These are phyloP conservation scores for Spermophilus dauricus DNA, from an alignment of 2,113 vertebrate genomes.

Conservation along the genomic window DNA sequence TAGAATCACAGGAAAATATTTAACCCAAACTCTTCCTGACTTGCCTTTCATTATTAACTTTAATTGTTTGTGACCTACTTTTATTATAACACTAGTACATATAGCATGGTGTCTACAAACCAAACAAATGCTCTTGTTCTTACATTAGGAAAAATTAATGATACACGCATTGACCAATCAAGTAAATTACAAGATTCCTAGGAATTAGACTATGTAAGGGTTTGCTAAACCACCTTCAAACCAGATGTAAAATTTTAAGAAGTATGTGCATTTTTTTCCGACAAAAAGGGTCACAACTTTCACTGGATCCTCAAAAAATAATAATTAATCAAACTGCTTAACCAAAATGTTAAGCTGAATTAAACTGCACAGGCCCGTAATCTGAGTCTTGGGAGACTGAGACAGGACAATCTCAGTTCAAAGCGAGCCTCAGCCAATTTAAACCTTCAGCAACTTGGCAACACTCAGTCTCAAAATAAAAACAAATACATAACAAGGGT, in stretches of 20 bases:
- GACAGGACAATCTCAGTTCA: too few relatives aligned
- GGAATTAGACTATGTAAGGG: neutral
- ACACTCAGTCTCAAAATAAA: too few relatives aligned
- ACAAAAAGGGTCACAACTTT: neutral
- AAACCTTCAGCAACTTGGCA: too few relatives aligned
- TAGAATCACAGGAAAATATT: constrained; percentile 19
- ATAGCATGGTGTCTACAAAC: neutral
- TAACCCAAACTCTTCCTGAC: constrained; percentile 3
- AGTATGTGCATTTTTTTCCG: neutral
- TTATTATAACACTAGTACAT: neutral
- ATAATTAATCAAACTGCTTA: constrained; percentile 25
- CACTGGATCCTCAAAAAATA: neutral
- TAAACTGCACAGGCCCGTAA: too few relatives aligned
- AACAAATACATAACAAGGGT: too few relatives aligned
- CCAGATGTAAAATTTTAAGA: neutral
- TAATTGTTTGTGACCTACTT: constrained; percentile 43
- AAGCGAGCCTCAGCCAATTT: too few relatives aligned
- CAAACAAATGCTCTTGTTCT: constrained; percentile 16
- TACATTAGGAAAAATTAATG: neutral
- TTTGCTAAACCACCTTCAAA: constrained; percentile 24
- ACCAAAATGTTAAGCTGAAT: neutral
- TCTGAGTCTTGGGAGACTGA: too few relatives aligned
- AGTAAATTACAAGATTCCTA: constrained; percentile 16
- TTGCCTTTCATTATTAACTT: constrained; percentile 44
- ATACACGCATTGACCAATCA: neutral